Evolutionary conservation across 2,888 invertebrate species (phyloP), one percentile per base, ranked within the genome.

Genomic region (Quadroppia sp.): DNA sequence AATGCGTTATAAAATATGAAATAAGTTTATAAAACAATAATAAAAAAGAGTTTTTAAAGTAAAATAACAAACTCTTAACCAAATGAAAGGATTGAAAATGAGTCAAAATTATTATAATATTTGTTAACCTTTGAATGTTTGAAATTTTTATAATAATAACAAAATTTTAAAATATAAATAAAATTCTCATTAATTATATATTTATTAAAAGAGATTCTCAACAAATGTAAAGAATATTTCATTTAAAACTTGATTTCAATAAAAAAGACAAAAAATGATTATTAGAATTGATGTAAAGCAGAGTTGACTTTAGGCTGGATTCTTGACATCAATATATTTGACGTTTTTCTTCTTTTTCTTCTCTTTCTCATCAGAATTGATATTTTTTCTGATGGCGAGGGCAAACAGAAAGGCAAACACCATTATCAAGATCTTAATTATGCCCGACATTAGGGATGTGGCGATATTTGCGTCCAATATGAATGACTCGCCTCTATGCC

Each of bases 401-500:
- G 73, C 73, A 2, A 20, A 15, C 7, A 73, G 42, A 48, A 73
- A 56, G 23, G 73, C 73, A 50, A 73, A 71, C 13, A 73, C 69
- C 23, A 69, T 32, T 25, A 73, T 45, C 23, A 73, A 30, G 9
- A 73, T 2, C 69, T 30, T 69, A 1, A 50, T 20, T 3, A 73
- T 48, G 20, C 2, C 9, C 7, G 73, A 59, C 36, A 73, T 48
- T 11, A 73, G 20, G 25, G 73, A 69, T 3, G 50, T 36, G 30
- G 69, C 69, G 20, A 69, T 69, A n/a, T 69, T 73, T 2, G 59
- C 28, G 20, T 73, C 73, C n/a, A 73, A 25, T 11, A 73, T 70
- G 45, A 69, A 69, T 53, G 69, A 48, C 32, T 69, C 59, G 4
- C 59, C 69, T 59, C 67, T 69, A 25, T 73, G 73, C 48, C 67